A percentile compares a stretch with the other conserved stretches of the same genome.
phyloP scores from a whole-genome alignment of 2,888 invertebrate genomes.

The Drosophila nigricruria region DNA sequence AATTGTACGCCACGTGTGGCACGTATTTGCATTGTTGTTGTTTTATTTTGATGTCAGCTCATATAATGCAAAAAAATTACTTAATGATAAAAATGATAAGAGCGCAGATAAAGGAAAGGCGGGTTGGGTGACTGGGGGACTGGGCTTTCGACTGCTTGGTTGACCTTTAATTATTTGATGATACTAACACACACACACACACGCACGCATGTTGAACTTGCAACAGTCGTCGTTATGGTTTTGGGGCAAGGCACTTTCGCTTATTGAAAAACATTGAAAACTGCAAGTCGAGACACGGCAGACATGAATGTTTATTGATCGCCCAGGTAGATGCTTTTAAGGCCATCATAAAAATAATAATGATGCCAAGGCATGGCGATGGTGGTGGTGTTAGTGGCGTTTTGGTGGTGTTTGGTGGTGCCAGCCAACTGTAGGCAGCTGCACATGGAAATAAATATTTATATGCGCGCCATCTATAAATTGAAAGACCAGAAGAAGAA shows the following conservation, averaged over 20 bases:
- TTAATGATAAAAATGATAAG: conserved; percentile 32
- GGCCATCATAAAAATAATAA: conserved; percentile 77
- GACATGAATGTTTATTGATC: conserved; percentile 77
- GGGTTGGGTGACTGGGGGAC: too few relatives aligned
- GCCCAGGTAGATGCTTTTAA: conserved; percentile 74
- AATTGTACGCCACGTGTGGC: conserved; percentile 32
- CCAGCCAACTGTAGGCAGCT: conserved; percentile 56
- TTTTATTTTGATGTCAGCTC: conserved; percentile 1
- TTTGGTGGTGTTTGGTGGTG: conserved; percentile 31
- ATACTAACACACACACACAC: conserved; percentile 17
- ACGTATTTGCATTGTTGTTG: conserved; percentile 38
- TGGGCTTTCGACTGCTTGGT: conserved; percentile 8
- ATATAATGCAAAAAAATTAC: conserved; percentile 12
- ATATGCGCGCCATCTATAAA: conserved; percentile 81
- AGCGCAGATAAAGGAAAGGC: conserved; percentile 5
- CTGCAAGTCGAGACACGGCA: conserved; percentile 58
- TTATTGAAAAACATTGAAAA: conserved; percentile 70
- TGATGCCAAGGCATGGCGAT: conserved; percentile 76
- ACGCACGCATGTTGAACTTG: background rate
- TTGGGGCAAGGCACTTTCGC: conserved; percentile 71
- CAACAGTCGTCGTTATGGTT: conserved; percentile 12
- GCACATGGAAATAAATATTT: conserved; percentile 79
- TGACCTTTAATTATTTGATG: conserved; percentile 75
- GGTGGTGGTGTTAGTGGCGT: conserved; percentile 10
- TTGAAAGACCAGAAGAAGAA: conserved; percentile 64